Conservation (phyloP, 2,888 invertebrate species). For the Apotomis betuletana region DNA sequence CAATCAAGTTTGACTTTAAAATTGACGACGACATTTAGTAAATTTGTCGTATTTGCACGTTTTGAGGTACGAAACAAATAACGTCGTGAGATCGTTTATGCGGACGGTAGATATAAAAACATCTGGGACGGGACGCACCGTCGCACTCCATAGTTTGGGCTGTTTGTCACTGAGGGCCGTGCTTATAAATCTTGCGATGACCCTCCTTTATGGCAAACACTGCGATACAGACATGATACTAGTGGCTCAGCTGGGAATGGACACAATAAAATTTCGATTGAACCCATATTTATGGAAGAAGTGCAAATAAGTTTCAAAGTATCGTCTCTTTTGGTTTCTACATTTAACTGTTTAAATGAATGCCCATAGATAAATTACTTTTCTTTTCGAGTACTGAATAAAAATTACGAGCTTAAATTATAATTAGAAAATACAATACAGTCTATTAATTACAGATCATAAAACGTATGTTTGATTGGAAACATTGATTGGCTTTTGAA, state of each 20-base stretch:
- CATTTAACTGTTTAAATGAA: no score
- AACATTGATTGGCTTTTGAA: no score
- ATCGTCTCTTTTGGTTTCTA: no score
- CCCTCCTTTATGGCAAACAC: conserved; percentile 63
- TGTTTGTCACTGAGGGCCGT: conserved; percentile 65
- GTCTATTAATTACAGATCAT: no score
- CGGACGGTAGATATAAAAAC: conserved; percentile 48
- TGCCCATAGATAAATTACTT: no score
- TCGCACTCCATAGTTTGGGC: conserved; percentile 63
- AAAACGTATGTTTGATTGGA: no score
- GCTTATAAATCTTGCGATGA: conserved; percentile 71
- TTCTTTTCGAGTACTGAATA: no score
- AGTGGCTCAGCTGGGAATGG: conserved; percentile 68
- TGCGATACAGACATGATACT: conserved; percentile 58
- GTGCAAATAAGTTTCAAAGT: background rate
- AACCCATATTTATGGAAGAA: conserved; percentile 61
- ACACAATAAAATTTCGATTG: conserved; percentile 67
- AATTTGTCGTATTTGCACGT: background rate
- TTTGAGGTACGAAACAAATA: background rate
- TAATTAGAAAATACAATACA: no score
- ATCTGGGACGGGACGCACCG: conserved; percentile 57
- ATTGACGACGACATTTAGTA: no score
- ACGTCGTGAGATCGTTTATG: conserved; percentile 43
- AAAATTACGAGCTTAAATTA: no score
- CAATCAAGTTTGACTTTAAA: no score